Evolutionary conservation across 2,888 invertebrate species (phyloP).

Genomic region (Julus scanicus): DNA sequence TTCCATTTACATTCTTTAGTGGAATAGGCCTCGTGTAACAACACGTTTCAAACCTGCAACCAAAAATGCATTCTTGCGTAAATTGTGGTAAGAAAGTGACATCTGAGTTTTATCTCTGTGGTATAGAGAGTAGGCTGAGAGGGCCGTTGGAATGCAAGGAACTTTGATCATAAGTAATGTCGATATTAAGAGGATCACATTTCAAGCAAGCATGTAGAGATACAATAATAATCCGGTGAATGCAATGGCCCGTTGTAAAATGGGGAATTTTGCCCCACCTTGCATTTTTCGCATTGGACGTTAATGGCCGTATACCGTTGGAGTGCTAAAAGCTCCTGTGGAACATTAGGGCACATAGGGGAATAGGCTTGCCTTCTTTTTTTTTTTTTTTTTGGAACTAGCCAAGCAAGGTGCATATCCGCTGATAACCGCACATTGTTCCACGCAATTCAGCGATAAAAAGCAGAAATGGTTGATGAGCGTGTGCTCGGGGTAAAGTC

Average conservation of each 20-base stretch:
- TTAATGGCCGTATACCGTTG: constrained; percentile 17
- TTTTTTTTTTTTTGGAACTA: too few species aligned
- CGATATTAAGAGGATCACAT: constrained; percentile 23
- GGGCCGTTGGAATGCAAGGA: neutral
- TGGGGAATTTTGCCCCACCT: neutral
- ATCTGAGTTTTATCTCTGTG: neutral
- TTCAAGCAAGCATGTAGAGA: neutral
- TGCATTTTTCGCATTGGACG: constrained; percentile 13
- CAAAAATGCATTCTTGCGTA: neutral
- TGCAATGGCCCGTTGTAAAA: constrained; percentile 8
- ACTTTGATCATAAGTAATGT: neutral
- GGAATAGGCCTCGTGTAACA: neutral
- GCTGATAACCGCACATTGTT: constrained; percentile 1
- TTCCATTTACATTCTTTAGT: neutral
- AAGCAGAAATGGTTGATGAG: neutral
- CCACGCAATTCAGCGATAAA: constrained; percentile 16
- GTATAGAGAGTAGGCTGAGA: neutral
- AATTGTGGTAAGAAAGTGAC: neutral
- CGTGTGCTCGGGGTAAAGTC: constrained; percentile 18
- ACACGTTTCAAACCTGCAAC: neutral
- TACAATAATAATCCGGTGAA: neutral
- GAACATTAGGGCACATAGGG: neutral
- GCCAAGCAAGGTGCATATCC: constrained; percentile 9
- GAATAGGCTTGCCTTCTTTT: neutral
- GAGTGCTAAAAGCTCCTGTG: constrained; percentile 34